Percentiles rank a stretch among this genome's conserved stretches.
Conservation (phyloP, 2,888 invertebrate genomes). For the Torymus texanus region DNA sequence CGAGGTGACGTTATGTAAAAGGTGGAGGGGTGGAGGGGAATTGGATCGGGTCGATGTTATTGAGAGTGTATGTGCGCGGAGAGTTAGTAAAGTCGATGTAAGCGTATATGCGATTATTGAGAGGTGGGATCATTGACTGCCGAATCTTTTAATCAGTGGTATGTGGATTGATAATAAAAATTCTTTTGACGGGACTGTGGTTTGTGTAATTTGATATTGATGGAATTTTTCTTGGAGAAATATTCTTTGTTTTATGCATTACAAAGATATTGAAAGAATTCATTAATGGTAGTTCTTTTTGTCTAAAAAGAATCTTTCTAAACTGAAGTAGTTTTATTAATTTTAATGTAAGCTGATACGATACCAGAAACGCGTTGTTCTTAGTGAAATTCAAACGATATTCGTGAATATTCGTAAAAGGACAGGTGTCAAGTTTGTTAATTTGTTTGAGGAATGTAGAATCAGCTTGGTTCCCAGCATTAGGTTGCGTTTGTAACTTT, state of each 20-base stretch:
- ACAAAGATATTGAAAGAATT: too few species aligned
- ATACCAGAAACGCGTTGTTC: background rate
- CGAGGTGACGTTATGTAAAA: slow-evolving; percentile 27
- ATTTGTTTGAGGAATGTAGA: slow-evolving; percentile 43
- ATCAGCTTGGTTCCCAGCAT: slow-evolving; percentile 45
- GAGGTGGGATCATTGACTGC: background rate
- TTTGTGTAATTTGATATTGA: too few species aligned
- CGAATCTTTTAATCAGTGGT: background rate
- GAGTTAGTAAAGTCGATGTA: background rate
- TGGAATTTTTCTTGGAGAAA: too few species aligned
- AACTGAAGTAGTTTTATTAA: too few species aligned
- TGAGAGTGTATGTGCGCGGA: too few species aligned
- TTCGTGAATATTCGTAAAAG: slow-evolving; percentile 31
- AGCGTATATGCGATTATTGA: background rate
- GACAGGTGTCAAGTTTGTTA: slow-evolving; percentile 54
- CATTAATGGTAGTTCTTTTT: too few species aligned
- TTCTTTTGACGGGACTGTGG: too few species aligned
- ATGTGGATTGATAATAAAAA: too few species aligned
- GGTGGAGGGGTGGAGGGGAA: background rate
- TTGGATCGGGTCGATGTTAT: background rate
- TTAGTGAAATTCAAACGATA: slow-evolving; percentile 12
- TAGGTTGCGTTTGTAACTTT: slow-evolving; percentile 20
- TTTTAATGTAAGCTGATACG: slow-evolving; percentile 19
- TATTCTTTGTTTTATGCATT: too few species aligned
- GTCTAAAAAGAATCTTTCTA: too few species aligned